Conservation (phyloP, 37 sponge, comb jelly and placozoan genomes). For the Spongilla lacustris region DNA sequence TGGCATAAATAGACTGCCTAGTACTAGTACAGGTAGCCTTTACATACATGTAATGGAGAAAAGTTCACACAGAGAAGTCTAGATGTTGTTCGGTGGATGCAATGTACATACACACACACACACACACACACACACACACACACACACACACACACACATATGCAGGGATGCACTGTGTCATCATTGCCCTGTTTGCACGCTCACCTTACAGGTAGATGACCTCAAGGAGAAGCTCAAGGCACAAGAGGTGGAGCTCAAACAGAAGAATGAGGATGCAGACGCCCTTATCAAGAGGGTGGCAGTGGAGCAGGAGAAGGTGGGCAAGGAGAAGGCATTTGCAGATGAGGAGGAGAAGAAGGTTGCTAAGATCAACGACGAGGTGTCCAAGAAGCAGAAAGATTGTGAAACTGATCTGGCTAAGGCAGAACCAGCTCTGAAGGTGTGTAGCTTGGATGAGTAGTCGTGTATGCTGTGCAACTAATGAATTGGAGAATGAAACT, state of each 20-base stretch:
- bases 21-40: too few species aligned
- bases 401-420: slow-evolving; percentile 94
- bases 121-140: too few species aligned
- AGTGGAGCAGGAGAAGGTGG: slow-evolving; percentile 93
- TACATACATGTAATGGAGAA: too few species aligned
- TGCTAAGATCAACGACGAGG: slow-evolving; percentile 89
- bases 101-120: too few species aligned
- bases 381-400: slow-evolving; percentile 88
- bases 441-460: neutral
- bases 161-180: neutral
- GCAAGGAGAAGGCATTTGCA: slow-evolving; percentile 97
- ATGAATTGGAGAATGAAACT: too few species aligned
- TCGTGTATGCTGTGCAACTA: too few species aligned
- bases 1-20: too few species aligned
- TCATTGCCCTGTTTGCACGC: neutral
- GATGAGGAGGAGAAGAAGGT: slow-evolving; percentile 98
- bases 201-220: slow-evolving; percentile 78
- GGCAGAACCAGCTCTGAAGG: slow-evolving; percentile 93
- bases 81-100: too few species aligned
- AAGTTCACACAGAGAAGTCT: too few species aligned
- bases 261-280: slow-evolving; percentile 99
- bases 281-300: slow-evolving; percentile 85
- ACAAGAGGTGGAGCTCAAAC: slow-evolving; percentile 97
- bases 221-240: slow-evolving; percentile 96
- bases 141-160: too few species aligned